Evolutionary conservation across 1,140 invertebrate genomes (phyloP), one percentile per base, ranked within the genome.

Genomic region (Scaptomyza hsui): DNA sequence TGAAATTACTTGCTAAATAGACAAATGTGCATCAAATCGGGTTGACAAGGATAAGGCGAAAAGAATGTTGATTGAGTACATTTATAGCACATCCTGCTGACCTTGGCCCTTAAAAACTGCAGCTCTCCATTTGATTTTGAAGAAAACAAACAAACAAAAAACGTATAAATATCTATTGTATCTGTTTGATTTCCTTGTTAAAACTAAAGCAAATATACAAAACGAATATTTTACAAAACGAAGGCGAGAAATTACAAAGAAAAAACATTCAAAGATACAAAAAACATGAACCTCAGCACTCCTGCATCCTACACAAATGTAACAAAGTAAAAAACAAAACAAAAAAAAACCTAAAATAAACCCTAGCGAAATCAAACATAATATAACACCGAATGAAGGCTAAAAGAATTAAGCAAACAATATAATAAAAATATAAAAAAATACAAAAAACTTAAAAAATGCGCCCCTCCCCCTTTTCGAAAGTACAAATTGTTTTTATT

Each of bases 401-500:
- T 64, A 70, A 63, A 48, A 51, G 32, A 64, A n/a, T 47, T 19
- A 70, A 51, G 60, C 57, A 59, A 53, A 53, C 44, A 41, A 65
- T 56, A 63, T 21, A 53, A 62, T 61, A 55, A 63, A 6, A 29
- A 29, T 29, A 29, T 57, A 47, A 65, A 55, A 29, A 73, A 67
- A 70, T 62, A 80, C 62, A 63, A 41, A 35, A 10, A 48, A 63
- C 19, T 24, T 39, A 89, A 89, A 65, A 65, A 64, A 83, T 79
- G 78, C 71, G 78, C 89, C 89, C 89, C 89, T 90, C 90, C 90
- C 89, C 86, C 75, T 89, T 91, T 91, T 91, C 89, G 90, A 91
- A 88, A 91, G 90, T 91, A 91, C 90, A 91, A 91, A 91, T 91
- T 91, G 90, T 91, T 91, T 91, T 91, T 89, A 89, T 90, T 86